Percentiles rank a stretch among this genome's conserved stretches.
Evolutionary conservation across 2,888 invertebrate species (phyloP).

Genomic region (Plebejus melissa): DNA sequence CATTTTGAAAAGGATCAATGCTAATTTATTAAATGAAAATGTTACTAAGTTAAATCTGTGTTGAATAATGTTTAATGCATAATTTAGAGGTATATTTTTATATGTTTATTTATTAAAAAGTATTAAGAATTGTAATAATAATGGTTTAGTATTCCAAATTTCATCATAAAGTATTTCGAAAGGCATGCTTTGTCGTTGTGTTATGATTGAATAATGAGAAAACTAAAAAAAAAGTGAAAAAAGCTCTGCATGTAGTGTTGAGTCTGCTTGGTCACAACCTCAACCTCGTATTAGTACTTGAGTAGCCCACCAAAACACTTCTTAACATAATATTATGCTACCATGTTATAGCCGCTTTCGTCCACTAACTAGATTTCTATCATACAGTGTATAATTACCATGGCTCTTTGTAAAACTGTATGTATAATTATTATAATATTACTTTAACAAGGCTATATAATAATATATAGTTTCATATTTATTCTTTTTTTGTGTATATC

Average conservation of each 20-base stretch:
- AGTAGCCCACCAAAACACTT: constrained; percentile 40
- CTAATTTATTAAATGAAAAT: constrained; percentile 50
- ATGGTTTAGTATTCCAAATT: constrained; percentile 50
- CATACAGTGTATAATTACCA: neutral
- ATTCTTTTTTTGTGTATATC: neutral
- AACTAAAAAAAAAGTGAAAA: constrained; percentile 8
- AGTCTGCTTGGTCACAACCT: constrained; percentile 34
- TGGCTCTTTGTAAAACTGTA: neutral
- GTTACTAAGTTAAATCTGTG: constrained; percentile 66
- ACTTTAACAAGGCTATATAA: neutral
- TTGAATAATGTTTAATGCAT: constrained; percentile 68
- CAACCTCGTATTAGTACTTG: constrained; percentile 38
- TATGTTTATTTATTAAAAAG: constrained; percentile 70
- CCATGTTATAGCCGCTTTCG: constrained; percentile 49
- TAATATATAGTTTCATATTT: neutral
- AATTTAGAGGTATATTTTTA: constrained; percentile 73
- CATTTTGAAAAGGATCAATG: constrained; percentile 44
- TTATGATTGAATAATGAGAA: constrained; percentile 22
- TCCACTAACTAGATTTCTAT: constrained; percentile 44
- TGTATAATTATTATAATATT: neutral
- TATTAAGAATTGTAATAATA: constrained; percentile 59
- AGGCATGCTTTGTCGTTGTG: constrained; percentile 33
- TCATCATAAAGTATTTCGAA: constrained; percentile 41
- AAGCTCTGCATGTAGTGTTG: constrained; percentile 31
- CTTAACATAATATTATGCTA: constrained; percentile 6